Evolutionary conservation across 2,797 vertebrate genomes (phyloP).

Genomic region (Acanthiza pusilla): DNA sequence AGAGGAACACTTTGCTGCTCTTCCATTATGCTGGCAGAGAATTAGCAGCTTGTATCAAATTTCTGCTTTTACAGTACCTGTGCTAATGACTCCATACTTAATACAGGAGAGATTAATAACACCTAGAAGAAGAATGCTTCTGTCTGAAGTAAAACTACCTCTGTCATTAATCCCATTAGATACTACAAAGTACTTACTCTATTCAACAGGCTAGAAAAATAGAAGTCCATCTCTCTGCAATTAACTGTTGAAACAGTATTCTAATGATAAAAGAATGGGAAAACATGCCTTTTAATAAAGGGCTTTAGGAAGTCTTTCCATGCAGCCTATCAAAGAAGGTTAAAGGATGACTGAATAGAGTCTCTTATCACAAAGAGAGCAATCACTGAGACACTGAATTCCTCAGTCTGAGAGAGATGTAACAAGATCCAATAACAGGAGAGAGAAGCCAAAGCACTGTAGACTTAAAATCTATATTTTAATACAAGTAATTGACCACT

Average conservation of each 20-base stretch:
- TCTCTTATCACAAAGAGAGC: background rate
- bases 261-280: background rate
- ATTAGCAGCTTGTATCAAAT: background rate
- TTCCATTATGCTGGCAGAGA: background rate
- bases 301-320: background rate
- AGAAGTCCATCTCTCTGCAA: background rate
- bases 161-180: background rate
- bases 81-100: background rate
- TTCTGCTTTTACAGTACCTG: background rate
- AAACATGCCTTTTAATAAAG: background rate
- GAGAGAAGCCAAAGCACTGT: background rate
- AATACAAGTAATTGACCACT: background rate
- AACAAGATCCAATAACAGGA: background rate
- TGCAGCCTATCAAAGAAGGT: background rate
- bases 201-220: background rate
- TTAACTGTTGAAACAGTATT: background rate
- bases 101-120: background rate
- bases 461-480: background rate
- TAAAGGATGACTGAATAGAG: background rate
- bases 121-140: background rate
- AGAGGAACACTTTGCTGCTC: background rate
- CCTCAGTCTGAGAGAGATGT: background rate
- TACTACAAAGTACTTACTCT: background rate
- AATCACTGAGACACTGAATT: background rate
- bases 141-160: background rate